These are phyloP conservation scores for Xestia sexstrigata DNA, from an alignment of 2,888 invertebrate species.

Conservation along the genomic window DNA sequence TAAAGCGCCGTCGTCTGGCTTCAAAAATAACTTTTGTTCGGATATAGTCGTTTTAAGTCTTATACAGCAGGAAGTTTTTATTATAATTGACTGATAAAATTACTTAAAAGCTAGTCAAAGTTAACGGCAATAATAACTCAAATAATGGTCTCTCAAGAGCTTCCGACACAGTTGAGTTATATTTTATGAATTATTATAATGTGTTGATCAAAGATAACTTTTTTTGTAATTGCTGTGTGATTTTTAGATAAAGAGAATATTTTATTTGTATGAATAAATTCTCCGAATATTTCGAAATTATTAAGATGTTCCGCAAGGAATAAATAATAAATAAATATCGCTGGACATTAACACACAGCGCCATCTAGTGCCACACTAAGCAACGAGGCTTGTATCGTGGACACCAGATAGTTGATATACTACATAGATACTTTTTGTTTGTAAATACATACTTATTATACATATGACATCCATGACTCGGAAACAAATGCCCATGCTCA, in stretches of 20 bases:
- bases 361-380: too few relatives aligned
- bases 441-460: too few relatives aligned
- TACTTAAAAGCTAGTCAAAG: conserved; percentile 22
- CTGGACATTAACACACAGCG: too few relatives aligned
- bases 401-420: too few relatives aligned
- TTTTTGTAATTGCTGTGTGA: conserved; percentile 13
- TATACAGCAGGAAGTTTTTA: conserved; percentile 46
- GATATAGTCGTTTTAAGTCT: conserved; percentile 25
- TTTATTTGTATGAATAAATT: not conserved
- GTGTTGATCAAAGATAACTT: conserved; percentile 26
- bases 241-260: conserved; percentile 1
- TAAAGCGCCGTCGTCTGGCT: conserved; percentile 67
- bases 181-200: conserved; percentile 27
- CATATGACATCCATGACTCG: too few relatives aligned
- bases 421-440: too few relatives aligned
- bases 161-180: conserved; percentile 30
- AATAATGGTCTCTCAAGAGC: conserved; percentile 18
- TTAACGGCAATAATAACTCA: conserved; percentile 30
- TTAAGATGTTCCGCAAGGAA: conserved; percentile 9
- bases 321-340: too few relatives aligned
- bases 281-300: not conserved
- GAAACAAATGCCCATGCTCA: too few relatives aligned
- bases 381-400: too few relatives aligned
- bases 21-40: conserved; percentile 66
- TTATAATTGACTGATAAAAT: conserved; percentile 29